These are phyloP conservation scores for Puntigrus tetrazona DNA, from an alignment of 2,113 vertebrate genomes.

Conservation along the genomic window DNA sequence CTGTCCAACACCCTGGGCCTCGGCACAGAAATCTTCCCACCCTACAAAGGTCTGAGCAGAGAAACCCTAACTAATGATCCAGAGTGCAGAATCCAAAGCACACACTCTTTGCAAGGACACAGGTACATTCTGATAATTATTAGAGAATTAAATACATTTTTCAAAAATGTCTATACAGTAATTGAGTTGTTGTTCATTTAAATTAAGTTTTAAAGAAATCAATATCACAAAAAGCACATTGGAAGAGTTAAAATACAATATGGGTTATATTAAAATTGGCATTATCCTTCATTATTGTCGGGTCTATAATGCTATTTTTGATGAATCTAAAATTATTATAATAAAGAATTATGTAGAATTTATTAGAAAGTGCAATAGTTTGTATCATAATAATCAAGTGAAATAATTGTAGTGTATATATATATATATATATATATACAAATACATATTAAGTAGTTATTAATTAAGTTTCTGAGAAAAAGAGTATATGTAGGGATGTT, in stretches of 20 bases:
- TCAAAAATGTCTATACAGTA: neutral
- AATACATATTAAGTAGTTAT: too few species aligned
- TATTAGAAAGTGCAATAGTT: too few species aligned
- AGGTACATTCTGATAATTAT: neutral
- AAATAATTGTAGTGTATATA: too few species aligned
- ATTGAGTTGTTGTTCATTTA: neutral
- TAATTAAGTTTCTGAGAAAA: too few species aligned
- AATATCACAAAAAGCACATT: neutral
- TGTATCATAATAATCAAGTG: too few species aligned
- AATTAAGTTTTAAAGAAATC: neutral
- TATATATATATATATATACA: too few species aligned
- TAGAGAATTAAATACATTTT: neutral
- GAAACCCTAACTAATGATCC: neutral
- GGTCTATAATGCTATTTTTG: neutral
- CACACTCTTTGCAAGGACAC: neutral
- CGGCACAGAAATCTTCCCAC: too few species aligned
- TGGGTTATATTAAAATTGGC: neutral
- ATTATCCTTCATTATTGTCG: neutral
- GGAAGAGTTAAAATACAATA: neutral
- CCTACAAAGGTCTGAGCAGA: neutral
- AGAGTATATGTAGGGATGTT: too few species aligned
- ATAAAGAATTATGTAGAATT: too few species aligned
- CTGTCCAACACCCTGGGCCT: too few species aligned
- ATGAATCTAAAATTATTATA: neutral
- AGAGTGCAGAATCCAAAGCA: neutral